Evolutionary conservation across 64 coral and sea anemone genomes (phyloP).

Genomic region (Pachyseris speciosa): DNA sequence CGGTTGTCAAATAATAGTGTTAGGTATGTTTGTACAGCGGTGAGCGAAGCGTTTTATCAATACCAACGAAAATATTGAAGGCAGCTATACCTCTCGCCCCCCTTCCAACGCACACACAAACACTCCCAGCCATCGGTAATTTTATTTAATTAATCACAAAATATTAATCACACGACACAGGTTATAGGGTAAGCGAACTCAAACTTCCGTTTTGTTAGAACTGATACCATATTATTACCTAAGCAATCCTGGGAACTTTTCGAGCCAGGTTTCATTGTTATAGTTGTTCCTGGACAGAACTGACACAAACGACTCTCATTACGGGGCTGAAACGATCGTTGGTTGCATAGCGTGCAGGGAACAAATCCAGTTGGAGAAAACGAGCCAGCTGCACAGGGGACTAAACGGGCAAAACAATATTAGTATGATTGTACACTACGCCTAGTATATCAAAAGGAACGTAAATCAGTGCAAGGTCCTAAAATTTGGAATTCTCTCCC

Average conservation of each 20-base stretch:
- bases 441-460: not conserved
- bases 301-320: conserved; percentile 25
- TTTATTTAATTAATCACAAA: too few relatives aligned
- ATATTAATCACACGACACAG: too few relatives aligned
- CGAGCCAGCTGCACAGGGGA: conserved; percentile 48
- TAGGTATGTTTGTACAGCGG: too few relatives aligned
- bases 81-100: too few relatives aligned
- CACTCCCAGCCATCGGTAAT: too few relatives aligned
- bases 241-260: conserved; percentile 25
- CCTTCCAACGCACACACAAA: too few relatives aligned
- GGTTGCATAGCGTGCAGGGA: conserved; percentile 51
- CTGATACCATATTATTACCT: conserved; percentile 1
- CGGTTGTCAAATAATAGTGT: too few relatives aligned
- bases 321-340: conserved; percentile 50
- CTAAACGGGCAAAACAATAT: not conserved
- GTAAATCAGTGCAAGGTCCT: not conserved
- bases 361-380: conserved; percentile 56
- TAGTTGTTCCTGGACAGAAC: conserved; percentile 53
- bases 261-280: conserved; percentile 34
- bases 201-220: not conserved
- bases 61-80: too few relatives aligned
- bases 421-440: too few relatives aligned
- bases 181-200: not conserved
- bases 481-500: too few relatives aligned
- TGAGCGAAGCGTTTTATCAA: too few relatives aligned